These are phyloP conservation scores for Melanotaenia duboulayi DNA, from an alignment of 2,113 vertebrate genomes.

Conservation along the genomic window DNA sequence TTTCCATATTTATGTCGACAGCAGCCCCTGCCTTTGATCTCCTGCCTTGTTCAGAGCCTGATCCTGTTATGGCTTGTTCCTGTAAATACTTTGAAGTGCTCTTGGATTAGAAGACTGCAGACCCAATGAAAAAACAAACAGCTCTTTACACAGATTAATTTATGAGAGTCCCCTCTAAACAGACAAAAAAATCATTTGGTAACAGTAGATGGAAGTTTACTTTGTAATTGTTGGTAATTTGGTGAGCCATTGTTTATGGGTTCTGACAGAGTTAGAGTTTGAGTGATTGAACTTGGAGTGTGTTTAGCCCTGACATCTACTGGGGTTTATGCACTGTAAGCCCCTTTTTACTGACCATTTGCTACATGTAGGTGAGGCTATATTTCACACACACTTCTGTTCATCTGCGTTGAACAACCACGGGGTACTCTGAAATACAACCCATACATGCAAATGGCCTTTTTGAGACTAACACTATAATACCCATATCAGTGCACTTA, in stretches of 20 bases:
- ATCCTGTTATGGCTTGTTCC: slow-evolving; percentile 77
- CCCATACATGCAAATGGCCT: slow-evolving; percentile 5
- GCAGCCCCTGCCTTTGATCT: slow-evolving; percentile 70
- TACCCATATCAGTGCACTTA: not conserved
- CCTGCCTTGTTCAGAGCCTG: slow-evolving; percentile 65
- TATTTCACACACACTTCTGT: slow-evolving; percentile 1
- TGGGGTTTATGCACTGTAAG: slow-evolving; percentile 29
- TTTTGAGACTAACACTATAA: not conserved
- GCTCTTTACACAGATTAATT: slow-evolving; percentile 68
- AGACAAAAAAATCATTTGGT: slow-evolving; percentile 72
- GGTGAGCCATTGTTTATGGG: slow-evolving; percentile 73
- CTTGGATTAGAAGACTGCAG: slow-evolving; percentile 74
- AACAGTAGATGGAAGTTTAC: slow-evolving; percentile 79
- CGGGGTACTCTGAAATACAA: slow-evolving; percentile 10
- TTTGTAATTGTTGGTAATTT: slow-evolving; percentile 79
- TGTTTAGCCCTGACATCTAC: slow-evolving; percentile 54
- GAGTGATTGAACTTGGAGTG: slow-evolving; percentile 71
- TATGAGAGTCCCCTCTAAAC: slow-evolving; percentile 63
- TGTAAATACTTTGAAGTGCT: slow-evolving; percentile 79
- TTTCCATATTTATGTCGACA: slow-evolving; percentile 78
- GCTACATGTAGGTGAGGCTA: not conserved
- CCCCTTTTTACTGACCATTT: slow-evolving; percentile 54
- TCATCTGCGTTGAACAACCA: slow-evolving; percentile 18
- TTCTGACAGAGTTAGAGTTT: slow-evolving; percentile 67
- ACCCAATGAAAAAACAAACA: slow-evolving; percentile 78